A percentile compares a stretch with the other conserved stretches of the same genome.
phyloP scores from a whole-genome alignment of 2,113 vertebrate genomes.

The Patagioenas fasciata region DNA sequence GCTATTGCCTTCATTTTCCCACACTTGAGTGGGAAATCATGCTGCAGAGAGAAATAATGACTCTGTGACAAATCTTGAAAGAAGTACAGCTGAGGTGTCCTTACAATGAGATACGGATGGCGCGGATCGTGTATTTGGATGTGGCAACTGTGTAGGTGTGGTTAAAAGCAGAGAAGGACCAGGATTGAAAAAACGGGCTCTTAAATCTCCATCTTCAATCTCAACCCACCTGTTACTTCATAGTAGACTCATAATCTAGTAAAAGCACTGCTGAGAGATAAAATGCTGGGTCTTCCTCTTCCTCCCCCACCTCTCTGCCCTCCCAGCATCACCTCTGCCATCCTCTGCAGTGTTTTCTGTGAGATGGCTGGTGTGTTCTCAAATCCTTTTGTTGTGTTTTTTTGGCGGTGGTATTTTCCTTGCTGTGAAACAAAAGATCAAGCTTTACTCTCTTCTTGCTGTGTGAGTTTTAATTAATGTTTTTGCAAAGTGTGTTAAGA shows the following conservation, averaged over 20 bases:
- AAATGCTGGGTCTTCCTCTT: neutral
- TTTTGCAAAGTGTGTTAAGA: slow-evolving; percentile 3
- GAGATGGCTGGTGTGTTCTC: neutral
- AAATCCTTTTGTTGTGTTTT: neutral
- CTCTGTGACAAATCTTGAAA: slow-evolving; percentile 12
- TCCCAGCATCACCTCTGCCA: neutral
- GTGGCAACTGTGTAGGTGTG: neutral
- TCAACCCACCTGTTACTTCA: neutral
- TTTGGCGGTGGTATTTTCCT: neutral
- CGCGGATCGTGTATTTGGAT: neutral
- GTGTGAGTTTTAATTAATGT: slow-evolving; percentile 44
- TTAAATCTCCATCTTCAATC: neutral
- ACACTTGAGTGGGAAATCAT: neutral
- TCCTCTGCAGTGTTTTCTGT: neutral
- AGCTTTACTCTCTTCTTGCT: neutral
- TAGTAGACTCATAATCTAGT: neutral
- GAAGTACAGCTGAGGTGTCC: neutral
- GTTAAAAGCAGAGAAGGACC: neutral
- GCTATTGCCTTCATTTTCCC: neutral
- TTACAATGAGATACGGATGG: neutral
- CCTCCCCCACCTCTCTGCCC: neutral
- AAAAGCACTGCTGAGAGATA: neutral
- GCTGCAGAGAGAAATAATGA: slow-evolving; percentile 35
- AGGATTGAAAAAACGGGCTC: neutral
- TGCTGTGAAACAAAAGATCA: neutral